Evolutionary conservation across 2,113 vertebrate species (phyloP).

Genomic region (Sturnus vulgaris): DNA sequence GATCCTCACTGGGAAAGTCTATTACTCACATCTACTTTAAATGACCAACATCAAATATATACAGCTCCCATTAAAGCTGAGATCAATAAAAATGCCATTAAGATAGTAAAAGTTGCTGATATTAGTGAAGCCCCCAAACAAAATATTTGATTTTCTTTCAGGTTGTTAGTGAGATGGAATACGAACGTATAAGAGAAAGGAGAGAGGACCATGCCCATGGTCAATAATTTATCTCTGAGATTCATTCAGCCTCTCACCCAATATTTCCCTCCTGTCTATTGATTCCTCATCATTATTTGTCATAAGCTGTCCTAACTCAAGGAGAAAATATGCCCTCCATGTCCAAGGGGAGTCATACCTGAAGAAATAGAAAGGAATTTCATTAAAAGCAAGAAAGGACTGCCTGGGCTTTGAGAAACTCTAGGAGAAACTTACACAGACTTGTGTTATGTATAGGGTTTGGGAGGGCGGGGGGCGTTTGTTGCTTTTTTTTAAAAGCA

Average conservation of each 20-base stretch:
- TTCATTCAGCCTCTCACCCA: slow-evolving; percentile 82
- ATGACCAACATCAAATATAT: slow-evolving; percentile 97
- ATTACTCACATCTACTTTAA: slow-evolving; percentile 98
- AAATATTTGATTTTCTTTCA: slow-evolving; percentile 97
- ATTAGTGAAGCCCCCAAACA: slow-evolving; percentile 95
- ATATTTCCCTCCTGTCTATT: slow-evolving; percentile 82
- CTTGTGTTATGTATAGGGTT: slow-evolving; percentile 47
- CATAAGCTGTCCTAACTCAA: slow-evolving; percentile 81
- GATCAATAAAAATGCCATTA: slow-evolving; percentile 99
- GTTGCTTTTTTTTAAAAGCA: neutral
- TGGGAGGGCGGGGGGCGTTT: neutral
- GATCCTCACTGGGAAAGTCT: slow-evolving; percentile 88
- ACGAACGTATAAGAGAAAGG: slow-evolving; percentile 79
- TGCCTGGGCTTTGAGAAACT: slow-evolving; percentile 74
- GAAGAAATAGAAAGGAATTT: slow-evolving; percentile 86
- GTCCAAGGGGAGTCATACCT: slow-evolving; percentile 82
- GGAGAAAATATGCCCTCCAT: slow-evolving; percentile 80
- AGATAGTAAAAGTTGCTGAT: slow-evolving; percentile 95
- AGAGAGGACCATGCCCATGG: slow-evolving; percentile 76
- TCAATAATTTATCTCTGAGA: slow-evolving; percentile 88
- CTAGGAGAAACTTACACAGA: slow-evolving; percentile 68
- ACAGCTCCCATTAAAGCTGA: slow-evolving; percentile 90
- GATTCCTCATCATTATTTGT: slow-evolving; percentile 87
- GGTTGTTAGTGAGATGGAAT: slow-evolving; percentile 87
- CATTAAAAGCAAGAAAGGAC: slow-evolving; percentile 81